A percentile compares a stretch with the other conserved stretches of the same genome.
These are phyloP conservation scores for Pandemis cinnamomeana DNA, from an alignment of 2,888 invertebrate species.

Conservation along the genomic window DNA sequence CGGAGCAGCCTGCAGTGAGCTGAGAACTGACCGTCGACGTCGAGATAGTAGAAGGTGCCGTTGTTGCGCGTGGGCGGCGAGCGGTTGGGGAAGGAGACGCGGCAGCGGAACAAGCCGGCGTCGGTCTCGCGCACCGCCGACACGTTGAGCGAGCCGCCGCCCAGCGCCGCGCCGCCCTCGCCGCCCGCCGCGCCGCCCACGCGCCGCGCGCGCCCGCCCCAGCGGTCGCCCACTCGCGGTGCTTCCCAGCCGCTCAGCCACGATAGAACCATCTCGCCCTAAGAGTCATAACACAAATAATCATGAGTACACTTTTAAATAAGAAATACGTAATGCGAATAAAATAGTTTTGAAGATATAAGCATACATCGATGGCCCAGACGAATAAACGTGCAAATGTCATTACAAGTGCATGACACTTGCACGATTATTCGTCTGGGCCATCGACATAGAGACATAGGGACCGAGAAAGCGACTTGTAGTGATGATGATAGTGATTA, in stretches of 20 bases:
- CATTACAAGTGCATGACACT: too few relatives aligned
- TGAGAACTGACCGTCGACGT: slow-evolving; percentile 90
- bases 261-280: slow-evolving; percentile 92
- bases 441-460: too few relatives aligned
- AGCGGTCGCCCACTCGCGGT: slow-evolving; percentile 90
- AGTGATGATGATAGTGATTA: too few relatives aligned
- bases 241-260: slow-evolving; percentile 90
- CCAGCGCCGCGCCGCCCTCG: slow-evolving; percentile 76
- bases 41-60: slow-evolving; percentile 95
- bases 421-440: too few relatives aligned
- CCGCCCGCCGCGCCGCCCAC: slow-evolving; percentile 77
- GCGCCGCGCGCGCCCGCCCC: slow-evolving; percentile 89
- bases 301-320: too few relatives aligned
- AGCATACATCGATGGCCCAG: too few relatives aligned
- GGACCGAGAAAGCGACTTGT: too few relatives aligned
- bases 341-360: too few relatives aligned
- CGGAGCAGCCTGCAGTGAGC: not conserved
- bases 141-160: slow-evolving; percentile 91
- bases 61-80: slow-evolving; percentile 93
- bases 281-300: slow-evolving; percentile 42
- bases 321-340: too few relatives aligned
- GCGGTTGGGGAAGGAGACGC: slow-evolving; percentile 93
- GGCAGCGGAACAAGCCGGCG: slow-evolving; percentile 96
- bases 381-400: too few relatives aligned
- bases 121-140: slow-evolving; percentile 94